Conservation (phyloP, 2,888 invertebrate species). For the Dorcus hopei region DNA sequence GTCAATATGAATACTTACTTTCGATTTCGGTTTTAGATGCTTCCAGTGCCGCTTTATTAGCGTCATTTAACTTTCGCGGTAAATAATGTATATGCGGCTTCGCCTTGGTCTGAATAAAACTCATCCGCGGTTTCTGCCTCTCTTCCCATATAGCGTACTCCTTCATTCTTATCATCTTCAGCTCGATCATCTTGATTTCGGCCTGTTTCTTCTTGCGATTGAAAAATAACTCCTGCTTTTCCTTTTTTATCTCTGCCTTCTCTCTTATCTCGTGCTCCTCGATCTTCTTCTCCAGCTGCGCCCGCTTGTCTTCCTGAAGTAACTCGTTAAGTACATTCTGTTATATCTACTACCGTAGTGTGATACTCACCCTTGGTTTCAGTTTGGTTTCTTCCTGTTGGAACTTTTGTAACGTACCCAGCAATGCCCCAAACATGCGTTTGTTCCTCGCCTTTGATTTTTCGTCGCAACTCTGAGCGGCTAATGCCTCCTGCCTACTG, state of each 20-base stretch:
- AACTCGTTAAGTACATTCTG: constrained; percentile 19
- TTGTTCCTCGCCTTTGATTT: constrained; percentile 80
- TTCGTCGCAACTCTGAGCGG: constrained; percentile 80
- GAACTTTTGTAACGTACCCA: constrained; percentile 94
- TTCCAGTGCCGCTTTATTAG: constrained; percentile 63
- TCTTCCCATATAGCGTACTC: constrained; percentile 88
- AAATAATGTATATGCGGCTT: constrained; percentile 86
- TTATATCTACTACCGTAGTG: neutral
- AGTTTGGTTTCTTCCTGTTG: constrained; percentile 89
- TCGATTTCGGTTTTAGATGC: constrained; percentile 63
- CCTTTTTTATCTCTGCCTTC: constrained; percentile 78
- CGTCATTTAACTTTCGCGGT: constrained; percentile 74
- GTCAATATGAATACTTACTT: constrained; percentile 52
- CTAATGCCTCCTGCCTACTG: constrained; percentile 76
- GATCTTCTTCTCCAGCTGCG: constrained; percentile 86
- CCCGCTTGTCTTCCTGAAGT: constrained; percentile 72
- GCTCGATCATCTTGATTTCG: constrained; percentile 83
- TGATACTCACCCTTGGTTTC: constrained; percentile 68
- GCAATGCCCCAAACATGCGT: constrained; percentile 92
- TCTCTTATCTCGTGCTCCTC: constrained; percentile 88
- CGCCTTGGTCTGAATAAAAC: constrained; percentile 83
- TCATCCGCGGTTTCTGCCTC: constrained; percentile 69
- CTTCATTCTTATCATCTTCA: constrained; percentile 83
- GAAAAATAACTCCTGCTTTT: constrained; percentile 79
- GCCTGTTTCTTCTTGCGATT: constrained; percentile 84